Percentiles rank a stretch among this genome's conserved stretches.
Evolutionary conservation across 2,113 vertebrate species (phyloP).

Genomic region (Xyliphius kryptos): DNA sequence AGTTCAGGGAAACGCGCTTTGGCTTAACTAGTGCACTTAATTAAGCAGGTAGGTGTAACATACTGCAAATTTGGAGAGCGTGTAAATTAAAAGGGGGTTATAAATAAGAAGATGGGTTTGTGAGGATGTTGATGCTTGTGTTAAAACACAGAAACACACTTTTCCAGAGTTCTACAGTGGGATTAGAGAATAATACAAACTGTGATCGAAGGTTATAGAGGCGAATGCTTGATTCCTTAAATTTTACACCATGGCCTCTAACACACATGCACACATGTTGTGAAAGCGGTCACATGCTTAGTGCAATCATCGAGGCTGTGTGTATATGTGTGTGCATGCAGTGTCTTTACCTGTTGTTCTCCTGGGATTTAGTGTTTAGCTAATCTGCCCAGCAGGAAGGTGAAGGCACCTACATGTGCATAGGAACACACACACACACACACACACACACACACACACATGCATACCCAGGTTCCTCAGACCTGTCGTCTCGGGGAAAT

Average conservation of each 20-base stretch:
- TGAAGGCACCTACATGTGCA: slow-evolving; percentile 65
- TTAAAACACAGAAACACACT: too few species aligned
- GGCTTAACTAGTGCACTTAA: neutral
- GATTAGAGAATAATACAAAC: too few species aligned
- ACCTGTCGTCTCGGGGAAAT: slow-evolving; percentile 86
- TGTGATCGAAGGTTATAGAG: too few species aligned
- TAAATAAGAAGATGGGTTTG: neutral
- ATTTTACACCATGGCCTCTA: too few species aligned
- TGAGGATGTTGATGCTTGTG: neutral
- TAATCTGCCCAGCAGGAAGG: slow-evolving; percentile 69
- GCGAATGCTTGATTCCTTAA: too few species aligned
- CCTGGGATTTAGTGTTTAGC: slow-evolving; percentile 65
- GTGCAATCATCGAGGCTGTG: slow-evolving; percentile 60
- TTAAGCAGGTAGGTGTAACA: slow-evolving; percentile 12
- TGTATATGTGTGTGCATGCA: slow-evolving; percentile 58
- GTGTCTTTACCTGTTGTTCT: slow-evolving; percentile 63
- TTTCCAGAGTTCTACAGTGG: neutral
- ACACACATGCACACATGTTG: too few species aligned
- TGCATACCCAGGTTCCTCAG: slow-evolving; percentile 46
- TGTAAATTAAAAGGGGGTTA: slow-evolving; percentile 2
- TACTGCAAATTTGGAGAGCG: neutral
- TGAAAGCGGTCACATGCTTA: slow-evolving; percentile 5
- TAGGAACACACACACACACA: slow-evolving; percentile 49
- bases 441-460: slow-evolving; percentile 37
- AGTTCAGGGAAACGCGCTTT: neutral